Evolutionary conservation across 2,888 invertebrate species (phyloP).

Genomic region (Sceliomorpha sp.): DNA sequence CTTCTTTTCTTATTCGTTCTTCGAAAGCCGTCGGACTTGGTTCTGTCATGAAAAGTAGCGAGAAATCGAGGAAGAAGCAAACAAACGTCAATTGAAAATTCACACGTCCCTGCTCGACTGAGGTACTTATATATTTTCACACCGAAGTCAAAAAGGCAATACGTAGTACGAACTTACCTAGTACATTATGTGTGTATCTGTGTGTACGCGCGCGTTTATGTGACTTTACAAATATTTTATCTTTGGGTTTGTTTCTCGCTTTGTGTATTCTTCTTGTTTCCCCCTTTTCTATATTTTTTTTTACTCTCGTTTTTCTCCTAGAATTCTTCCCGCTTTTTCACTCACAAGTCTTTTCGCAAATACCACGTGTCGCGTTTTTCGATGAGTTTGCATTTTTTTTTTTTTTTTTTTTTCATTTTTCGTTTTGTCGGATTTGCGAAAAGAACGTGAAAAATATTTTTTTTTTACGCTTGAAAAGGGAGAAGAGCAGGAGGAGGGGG

Average conservation of each 20-base stretch:
- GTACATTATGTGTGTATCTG: constrained; percentile 72
- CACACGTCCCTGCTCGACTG: constrained; percentile 68
- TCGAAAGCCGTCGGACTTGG: no score
- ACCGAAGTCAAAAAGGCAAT: constrained; percentile 81
- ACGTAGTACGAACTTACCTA: constrained; percentile 80
- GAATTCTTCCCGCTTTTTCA: constrained; percentile 22
- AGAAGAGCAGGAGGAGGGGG: constrained; percentile 45
- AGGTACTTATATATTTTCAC: constrained; percentile 75
- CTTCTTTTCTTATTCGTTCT: no score
- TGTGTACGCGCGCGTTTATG: constrained; percentile 70
- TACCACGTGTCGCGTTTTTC: constrained; percentile 16
- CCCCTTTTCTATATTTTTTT: constrained; percentile 17
- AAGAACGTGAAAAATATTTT: constrained; percentile 9
- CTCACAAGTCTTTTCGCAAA: constrained; percentile 30
- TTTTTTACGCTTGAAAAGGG: constrained; percentile 29
- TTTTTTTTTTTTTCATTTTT: constrained; percentile 22
- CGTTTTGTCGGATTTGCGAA: constrained; percentile 16
- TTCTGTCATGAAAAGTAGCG: neutral
- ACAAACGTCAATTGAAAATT: constrained; percentile 16
- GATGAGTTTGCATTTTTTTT: constrained; percentile 25
- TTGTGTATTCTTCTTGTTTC: constrained; percentile 44
- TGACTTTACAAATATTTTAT: constrained; percentile 64
- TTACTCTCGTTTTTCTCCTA: constrained; percentile 17
- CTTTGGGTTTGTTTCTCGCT: constrained; percentile 63
- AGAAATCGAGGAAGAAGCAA: constrained; percentile 8